Conservation (phyloP, 2,113 vertebrate genomes). For the Opisthocomus hoazin region DNA sequence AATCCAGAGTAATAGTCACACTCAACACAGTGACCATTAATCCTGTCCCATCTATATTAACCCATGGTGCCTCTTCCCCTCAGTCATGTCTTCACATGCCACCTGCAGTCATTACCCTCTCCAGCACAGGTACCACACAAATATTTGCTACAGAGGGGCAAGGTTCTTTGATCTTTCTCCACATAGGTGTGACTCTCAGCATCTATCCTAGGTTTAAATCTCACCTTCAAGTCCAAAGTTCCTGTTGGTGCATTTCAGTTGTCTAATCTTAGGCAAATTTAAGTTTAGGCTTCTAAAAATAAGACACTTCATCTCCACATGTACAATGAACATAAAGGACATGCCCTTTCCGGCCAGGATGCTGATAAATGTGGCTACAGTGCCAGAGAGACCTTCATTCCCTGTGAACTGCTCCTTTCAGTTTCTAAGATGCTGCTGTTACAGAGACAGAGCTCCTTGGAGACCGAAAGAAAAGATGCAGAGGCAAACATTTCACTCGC, state of each 20-base stretch:
- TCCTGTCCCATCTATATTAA: background rate
- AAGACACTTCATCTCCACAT: background rate
- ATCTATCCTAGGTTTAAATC: background rate
- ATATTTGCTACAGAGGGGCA: background rate
- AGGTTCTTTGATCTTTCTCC: background rate
- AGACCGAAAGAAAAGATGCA: conserved; percentile 44
- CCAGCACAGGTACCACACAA: accelerated
- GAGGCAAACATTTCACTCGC: conserved; percentile 25
- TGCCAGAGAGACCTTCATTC: conserved; percentile 19
- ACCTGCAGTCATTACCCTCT: background rate
- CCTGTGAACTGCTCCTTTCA: conserved; percentile 45
- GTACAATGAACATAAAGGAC: background rate
- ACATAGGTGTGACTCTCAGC: accelerated
- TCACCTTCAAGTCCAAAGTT: background rate
- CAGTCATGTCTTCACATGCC: background rate
- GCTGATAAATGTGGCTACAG: conserved; percentile 14
- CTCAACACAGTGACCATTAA: background rate
- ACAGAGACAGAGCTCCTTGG: conserved; percentile 52
- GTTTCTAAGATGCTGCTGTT: conserved; percentile 37
- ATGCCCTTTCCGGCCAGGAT: background rate
- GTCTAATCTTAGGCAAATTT: background rate
- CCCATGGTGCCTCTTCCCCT: background rate
- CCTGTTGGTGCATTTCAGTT: background rate
- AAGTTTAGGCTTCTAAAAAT: background rate
- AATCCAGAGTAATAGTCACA: background rate